Evolutionary conservation across 1,140 invertebrate genomes (phyloP).

Genomic region (Eupeodes corollae): DNA sequence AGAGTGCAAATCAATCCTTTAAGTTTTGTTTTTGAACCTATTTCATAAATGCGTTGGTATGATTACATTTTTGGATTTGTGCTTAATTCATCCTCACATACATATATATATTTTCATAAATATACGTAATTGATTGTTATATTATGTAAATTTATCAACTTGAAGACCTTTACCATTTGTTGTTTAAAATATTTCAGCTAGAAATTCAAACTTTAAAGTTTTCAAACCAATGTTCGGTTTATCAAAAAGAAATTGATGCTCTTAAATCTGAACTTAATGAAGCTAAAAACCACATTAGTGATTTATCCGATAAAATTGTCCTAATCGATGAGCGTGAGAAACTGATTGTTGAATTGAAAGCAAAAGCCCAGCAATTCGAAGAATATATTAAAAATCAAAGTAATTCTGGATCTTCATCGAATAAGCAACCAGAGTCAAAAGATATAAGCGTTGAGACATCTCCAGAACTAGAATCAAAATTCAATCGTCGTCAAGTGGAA

Average conservation of each 20-base stretch:
- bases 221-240: slow-evolving; percentile 18
- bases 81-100: too few species aligned
- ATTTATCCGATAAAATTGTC: slow-evolving; percentile 17
- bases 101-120: too few species aligned
- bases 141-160: too few species aligned
- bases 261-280: slow-evolving; percentile 16
- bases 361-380: slow-evolving; percentile 44
- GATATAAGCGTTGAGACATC: slow-evolving; percentile 10
- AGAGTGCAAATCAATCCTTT: too few species aligned
- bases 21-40: too few species aligned
- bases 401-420: slow-evolving; percentile 2
- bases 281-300: slow-evolving; percentile 10
- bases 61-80: too few species aligned
- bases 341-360: slow-evolving; percentile 41
- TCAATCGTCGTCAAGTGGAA: slow-evolving; percentile 18
- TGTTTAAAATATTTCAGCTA: slow-evolving; percentile 15
- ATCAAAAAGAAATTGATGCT: slow-evolving; percentile 18
- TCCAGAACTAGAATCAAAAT: slow-evolving; percentile 12
- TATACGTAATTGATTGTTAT: too few species aligned
- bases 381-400: slow-evolving; percentile 35
- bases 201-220: slow-evolving; percentile 30
- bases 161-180: too few species aligned
- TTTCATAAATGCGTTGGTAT: too few species aligned
- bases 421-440: slow-evolving; percentile 1
- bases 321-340: slow-evolving; percentile 38